Base-by-base conservation (phyloP, 92 coral and sea anemone genomes). In the Actinostola sp. region DNA sequence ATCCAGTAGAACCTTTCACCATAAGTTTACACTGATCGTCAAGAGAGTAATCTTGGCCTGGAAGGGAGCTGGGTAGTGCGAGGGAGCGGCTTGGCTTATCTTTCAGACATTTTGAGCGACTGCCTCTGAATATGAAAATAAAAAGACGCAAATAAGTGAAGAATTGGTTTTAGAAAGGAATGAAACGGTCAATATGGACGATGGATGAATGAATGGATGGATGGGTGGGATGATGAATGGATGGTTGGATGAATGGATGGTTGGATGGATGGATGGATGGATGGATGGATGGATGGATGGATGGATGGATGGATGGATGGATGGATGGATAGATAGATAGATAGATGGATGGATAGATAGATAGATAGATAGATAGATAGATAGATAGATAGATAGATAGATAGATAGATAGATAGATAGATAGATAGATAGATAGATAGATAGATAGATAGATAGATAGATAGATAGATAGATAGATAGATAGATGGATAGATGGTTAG, bases 11-110 rank as follows among this genome's bases (percentile, higher is more conserved):
- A 15, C 79, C 79, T 42, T 58, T 58, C 8, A 73, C 44, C 79
- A 73, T 73, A 6, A 50, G 53, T 34, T 33, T 62, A 27, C 79
- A 73, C 54, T 73, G 79, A n/a, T 73, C 79, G 46, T 73, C 61
- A 2, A 78, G 78, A 49, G 67, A 54, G 65, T 87, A 87, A 1
- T 84, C 54, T 44, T 82, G 73, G 5, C 92, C 92, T 14, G 92
- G 85, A 19, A 87, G 82, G n/a, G 72, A 51, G 16, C 66, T 57
- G n/a, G 85, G 85, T 36, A 82, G 33, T 19, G 39, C 23, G 14
- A 73, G 85, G 48, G 65, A 35, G 53, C 72, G 72, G 20, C 66
- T 77, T 27, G 92, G 88, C 20, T 14, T 45, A 50, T 87, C 92
- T 14, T 72, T 77, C 43, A 87, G 68, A 49, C 92, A 87, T 28